Evolutionary conservation across 2,797 vertebrate genomes (phyloP).

Genomic region (Xiphorhynchus erythropygius): DNA sequence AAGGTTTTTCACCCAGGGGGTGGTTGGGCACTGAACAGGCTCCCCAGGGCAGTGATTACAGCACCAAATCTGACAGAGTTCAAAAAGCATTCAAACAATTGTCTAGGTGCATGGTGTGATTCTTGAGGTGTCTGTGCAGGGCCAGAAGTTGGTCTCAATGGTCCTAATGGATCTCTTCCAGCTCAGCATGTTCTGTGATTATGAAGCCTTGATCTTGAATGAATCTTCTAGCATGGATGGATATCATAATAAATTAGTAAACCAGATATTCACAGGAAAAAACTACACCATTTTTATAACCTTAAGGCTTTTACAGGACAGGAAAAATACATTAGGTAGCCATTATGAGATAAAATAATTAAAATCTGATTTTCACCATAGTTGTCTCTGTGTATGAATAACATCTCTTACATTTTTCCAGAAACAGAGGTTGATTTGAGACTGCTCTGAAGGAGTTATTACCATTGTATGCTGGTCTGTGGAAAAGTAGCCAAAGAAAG

Average conservation of each 20-base stretch:
- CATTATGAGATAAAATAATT: neutral
- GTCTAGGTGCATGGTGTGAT: neutral
- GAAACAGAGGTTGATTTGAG: neutral
- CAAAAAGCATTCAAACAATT: neutral
- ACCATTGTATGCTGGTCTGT: rapidly evolving
- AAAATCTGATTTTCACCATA: neutral
- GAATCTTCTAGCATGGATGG: neutral
- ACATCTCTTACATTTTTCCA: neutral
- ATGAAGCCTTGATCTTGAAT: neutral
- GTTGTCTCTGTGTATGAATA: neutral
- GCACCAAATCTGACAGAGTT: neutral
- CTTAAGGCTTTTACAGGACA: neutral
- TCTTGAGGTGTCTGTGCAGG: neutral
- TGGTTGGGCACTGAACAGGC: neutral
- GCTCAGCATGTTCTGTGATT: neutral
- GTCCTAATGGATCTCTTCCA: neutral
- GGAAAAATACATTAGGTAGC: neutral
- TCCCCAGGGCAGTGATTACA: neutral
- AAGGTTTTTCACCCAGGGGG: neutral
- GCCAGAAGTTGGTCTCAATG: neutral
- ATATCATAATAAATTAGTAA: neutral
- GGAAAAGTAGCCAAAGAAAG: neutral
- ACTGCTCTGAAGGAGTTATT: neutral
- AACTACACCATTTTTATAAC: neutral
- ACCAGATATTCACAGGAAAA: rapidly evolving